phyloP scores from a whole-genome alignment of 1,140 invertebrate genomes.

The Mactra quadrangularis region DNA sequence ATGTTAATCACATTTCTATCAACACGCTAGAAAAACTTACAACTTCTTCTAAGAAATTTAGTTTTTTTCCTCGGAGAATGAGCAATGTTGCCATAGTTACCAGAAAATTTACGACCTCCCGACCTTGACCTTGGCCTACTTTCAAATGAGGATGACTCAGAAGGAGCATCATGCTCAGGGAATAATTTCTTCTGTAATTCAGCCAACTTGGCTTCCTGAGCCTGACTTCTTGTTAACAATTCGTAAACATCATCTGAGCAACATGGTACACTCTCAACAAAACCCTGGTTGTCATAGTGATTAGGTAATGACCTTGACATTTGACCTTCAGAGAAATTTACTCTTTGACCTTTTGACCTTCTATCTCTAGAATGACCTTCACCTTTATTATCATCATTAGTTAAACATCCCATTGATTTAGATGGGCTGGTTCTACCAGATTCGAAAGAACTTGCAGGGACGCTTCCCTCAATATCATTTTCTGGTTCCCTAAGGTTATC shows the following conservation, averaged over 20 bases:
- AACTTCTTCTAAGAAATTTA: constrained; percentile 2
- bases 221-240: constrained; percentile 44
- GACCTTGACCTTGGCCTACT: neutral
- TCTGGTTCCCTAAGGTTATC: constrained; percentile 13
- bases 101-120: neutral
- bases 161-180: neutral
- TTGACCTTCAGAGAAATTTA: constrained; percentile 18
- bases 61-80: neutral
- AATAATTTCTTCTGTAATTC: constrained; percentile 40
- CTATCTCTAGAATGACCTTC: constrained; percentile 31
- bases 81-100: constrained; percentile 33
- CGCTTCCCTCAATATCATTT: constrained; percentile 10
- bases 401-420: neutral
- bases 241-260: constrained; percentile 55
- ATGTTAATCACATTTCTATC: constrained; percentile 25
- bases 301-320: constrained; percentile 49
- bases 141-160: neutral
- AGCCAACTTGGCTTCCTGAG: constrained; percentile 48
- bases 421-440: neutral
- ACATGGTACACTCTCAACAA: constrained; percentile 36
- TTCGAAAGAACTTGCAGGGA: neutral
- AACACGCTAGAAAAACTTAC: too few relatives aligned
- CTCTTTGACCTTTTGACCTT: constrained; percentile 15
- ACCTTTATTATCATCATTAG: neutral
- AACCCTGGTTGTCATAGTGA: constrained; percentile 17